Conservation (phyloP, 2,888 invertebrate genomes). For the Pachliopta kotzebuea region DNA sequence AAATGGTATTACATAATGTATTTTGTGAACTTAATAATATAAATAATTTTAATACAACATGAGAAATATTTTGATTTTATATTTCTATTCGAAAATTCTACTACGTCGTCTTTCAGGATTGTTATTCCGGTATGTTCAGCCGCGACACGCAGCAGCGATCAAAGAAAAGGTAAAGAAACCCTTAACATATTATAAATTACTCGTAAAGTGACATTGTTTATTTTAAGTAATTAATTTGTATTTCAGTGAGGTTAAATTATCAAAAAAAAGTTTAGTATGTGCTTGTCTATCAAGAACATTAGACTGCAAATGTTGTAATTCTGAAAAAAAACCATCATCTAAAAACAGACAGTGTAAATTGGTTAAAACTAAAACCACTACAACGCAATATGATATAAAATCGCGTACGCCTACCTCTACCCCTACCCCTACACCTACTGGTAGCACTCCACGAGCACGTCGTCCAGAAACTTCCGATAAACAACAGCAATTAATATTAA, state of each 20-base stretch:
- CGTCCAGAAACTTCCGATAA: conserved; percentile 28
- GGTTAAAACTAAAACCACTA: conserved; percentile 28
- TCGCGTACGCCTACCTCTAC: background rate
- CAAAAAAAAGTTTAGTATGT: conserved; percentile 6
- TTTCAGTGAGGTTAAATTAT: conserved; percentile 11
- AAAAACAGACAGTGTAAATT: conserved; percentile 25
- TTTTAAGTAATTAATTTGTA: background rate
- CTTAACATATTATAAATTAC: background rate
- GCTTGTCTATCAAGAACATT: conserved; percentile 16
- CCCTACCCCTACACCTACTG: background rate
- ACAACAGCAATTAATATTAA: conserved; percentile 41
- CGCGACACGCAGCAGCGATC: conserved; percentile 17
- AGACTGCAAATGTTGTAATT: conserved; percentile 24
- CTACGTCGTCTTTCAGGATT: conserved; percentile 23
- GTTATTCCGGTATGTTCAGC: conserved; percentile 26
- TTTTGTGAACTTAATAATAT: background rate
- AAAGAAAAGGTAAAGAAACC: conserved; percentile 15
- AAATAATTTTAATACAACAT: background rate
- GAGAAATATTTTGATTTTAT: no score
- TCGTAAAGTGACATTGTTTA: background rate
- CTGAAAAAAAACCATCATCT: conserved; percentile 10
- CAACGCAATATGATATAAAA: conserved; percentile 27
- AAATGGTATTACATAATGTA: no score
- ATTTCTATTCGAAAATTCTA: background rate
- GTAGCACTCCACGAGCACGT: conserved; percentile 32